Percentiles rank a stretch among this genome's conserved stretches.
phyloP scores from a whole-genome alignment of 1,140 invertebrate genomes.

The Asobara japonica region DNA sequence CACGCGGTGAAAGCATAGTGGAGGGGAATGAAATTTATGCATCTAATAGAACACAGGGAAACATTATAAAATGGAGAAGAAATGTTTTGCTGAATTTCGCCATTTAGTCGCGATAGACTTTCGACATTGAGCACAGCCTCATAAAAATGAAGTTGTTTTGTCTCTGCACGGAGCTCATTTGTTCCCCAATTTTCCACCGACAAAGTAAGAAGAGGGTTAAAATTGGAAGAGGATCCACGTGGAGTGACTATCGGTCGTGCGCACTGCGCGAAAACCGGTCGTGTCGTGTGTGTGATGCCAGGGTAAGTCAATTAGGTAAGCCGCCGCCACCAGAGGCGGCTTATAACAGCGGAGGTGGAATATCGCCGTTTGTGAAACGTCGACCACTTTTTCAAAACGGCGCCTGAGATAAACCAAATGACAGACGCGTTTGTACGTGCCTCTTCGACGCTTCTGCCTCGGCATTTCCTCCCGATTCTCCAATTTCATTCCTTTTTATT shows the following conservation, averaged over 20 bases:
- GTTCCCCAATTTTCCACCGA: too few relatives aligned
- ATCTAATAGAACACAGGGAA: too few relatives aligned
- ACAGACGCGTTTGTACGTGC: not conserved
- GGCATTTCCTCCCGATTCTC: not conserved
- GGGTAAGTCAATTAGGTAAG: constrained; percentile 23
- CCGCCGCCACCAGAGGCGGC: constrained; percentile 10
- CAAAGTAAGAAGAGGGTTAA: not conserved
- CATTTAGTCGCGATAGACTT: too few relatives aligned
- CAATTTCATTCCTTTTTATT: not conserved
- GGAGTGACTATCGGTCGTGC: constrained; percentile 2
- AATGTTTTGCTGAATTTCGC: too few relatives aligned
- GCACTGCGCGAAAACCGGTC: constrained; percentile 19
- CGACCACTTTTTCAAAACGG: not conserved
- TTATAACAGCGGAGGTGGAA: constrained; percentile 3
- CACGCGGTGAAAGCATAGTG: not conserved
- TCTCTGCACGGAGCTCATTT: too few relatives aligned
- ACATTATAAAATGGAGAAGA: too few relatives aligned
- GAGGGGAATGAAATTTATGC: too few relatives aligned
- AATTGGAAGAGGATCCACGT: not conserved
- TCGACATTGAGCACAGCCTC: too few relatives aligned
- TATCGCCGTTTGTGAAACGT: constrained; percentile 3
- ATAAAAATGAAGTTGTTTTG: too few relatives aligned
- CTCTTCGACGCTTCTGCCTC: not conserved
- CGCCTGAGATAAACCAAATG: not conserved
- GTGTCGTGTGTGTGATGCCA: constrained; percentile 16